These are phyloP conservation scores for Phoenicopterus ruber DNA, from an alignment of 2,113 vertebrate genomes.

Conservation along the genomic window DNA sequence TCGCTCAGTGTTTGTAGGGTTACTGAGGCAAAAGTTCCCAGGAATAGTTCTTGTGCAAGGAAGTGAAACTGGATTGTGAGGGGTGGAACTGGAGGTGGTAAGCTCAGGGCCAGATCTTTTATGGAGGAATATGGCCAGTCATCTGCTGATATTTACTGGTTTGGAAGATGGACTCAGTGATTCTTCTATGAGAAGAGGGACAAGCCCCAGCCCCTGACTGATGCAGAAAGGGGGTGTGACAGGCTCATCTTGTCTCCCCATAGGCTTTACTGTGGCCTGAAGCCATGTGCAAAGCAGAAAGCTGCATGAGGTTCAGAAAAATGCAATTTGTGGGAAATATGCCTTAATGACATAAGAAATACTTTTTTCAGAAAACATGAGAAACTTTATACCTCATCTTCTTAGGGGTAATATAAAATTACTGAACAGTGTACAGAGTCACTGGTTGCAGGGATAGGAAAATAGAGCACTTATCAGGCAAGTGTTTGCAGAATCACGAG, in stretches of 20 bases:
- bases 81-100: not conserved
- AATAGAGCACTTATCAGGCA: not conserved
- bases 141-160: not conserved
- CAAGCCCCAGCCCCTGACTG: not conserved
- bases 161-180: not conserved
- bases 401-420: not conserved
- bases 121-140: too few species aligned
- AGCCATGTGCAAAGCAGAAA: not conserved
- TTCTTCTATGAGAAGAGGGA: not conserved
- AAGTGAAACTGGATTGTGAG: not conserved
- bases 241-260: not conserved
- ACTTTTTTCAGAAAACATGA: not conserved
- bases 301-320: not conserved
- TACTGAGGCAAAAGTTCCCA: not conserved
- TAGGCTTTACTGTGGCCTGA: not conserved
- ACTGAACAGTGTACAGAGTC: not conserved
- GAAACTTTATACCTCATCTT: not conserved
- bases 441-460: not conserved
- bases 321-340: not conserved
- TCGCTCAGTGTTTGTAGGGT: not conserved
- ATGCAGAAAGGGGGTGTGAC: not conserved
- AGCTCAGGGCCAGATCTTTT: not conserved
- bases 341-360: not conserved
- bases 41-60: not conserved
- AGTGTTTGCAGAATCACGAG: not conserved